phyloP scores from a whole-genome alignment of 2,113 vertebrate genomes.

The Promerops cafer region DNA sequence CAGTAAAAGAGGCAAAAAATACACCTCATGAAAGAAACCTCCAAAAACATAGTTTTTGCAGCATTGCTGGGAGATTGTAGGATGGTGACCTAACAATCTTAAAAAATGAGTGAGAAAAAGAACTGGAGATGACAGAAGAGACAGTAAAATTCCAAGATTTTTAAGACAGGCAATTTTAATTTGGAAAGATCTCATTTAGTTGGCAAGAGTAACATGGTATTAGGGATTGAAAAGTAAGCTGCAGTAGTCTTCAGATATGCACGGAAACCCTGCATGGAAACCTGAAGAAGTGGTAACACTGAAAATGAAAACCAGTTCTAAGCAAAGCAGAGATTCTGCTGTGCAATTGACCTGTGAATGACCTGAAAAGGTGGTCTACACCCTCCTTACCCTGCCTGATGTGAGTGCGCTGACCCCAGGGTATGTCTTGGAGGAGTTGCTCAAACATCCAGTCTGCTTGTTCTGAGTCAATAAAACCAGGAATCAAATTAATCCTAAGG shows the following conservation, averaged over 20 bases:
- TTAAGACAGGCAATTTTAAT: not conserved
- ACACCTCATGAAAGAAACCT: not conserved
- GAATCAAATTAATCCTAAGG: constrained; percentile 78
- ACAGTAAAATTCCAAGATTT: not conserved
- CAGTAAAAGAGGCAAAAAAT: not conserved
- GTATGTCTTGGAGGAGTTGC: constrained; percentile 82
- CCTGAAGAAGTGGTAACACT: not conserved
- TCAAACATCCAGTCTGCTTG: constrained; percentile 90
- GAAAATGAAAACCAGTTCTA: not conserved
- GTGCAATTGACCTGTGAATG: not conserved
- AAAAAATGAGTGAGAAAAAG: not conserved
- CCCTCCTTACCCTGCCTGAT: constrained; percentile 74
- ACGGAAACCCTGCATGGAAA: not conserved
- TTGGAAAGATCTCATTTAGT: not conserved
- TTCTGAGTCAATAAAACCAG: constrained; percentile 78
- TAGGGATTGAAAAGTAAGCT: not conserved
- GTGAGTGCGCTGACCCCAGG: constrained; percentile 90
- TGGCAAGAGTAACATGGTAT: not conserved
- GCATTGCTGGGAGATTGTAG: not conserved
- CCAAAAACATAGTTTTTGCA: not conserved
- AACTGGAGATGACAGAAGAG: not conserved
- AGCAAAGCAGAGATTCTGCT: not conserved
- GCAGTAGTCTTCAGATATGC: not conserved
- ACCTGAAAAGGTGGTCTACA: not conserved
- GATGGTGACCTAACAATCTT: not conserved